Base-by-base conservation (phyloP, 2,113 vertebrate species). In the Fukomys damarensis region DNA sequence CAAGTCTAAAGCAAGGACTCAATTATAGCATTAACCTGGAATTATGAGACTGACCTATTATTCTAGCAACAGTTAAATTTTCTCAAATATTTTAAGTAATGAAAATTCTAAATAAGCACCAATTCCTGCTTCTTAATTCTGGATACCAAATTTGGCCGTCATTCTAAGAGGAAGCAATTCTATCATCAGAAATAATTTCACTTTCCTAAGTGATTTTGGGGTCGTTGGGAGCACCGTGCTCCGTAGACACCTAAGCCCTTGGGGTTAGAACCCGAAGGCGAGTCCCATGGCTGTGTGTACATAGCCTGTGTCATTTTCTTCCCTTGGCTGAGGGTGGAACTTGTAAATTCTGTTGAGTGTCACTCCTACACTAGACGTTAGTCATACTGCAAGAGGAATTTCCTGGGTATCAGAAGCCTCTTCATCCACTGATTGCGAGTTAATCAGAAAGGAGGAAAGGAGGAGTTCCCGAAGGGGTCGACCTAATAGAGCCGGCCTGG, bases 81-180 rank as follows among this genome's bases (percentile, higher is more conserved):
- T 92, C 16, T 74, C 59, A 80, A 88, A 41, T 3, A 89, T 7
- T 86, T 82, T 35, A 95, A 81, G 74, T 52, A 81, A 56, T 61
- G 49, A 93, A 84, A 93, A 63, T 86, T 95, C 1, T 80, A 89
- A 91, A 74, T 61, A 72, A 59, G 85, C 30, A 88, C 87, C 81
- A 77, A 86, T n/a, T 89, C 83, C 96, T 86, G 41, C 28, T 49
- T 91, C 46, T 87, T 22, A 26, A 58, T 86, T 32, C 22, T 68
- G n/a, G 63, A 63, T 32, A 35, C 22, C 80, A 68, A 92, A 76
- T 68, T 83, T 93, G 91, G 35, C 7, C 41, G 65, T 61, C 32
- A 83, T 54, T 92, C 49, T 81, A 56, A 54, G 56, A 88, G n/a
- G 17, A 91, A 76, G 77, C 10, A 82, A 10, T 11, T 41, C 76